phyloP scores from a whole-genome alignment of 2,113 vertebrate species.

The Acinonyx jubatus region DNA sequence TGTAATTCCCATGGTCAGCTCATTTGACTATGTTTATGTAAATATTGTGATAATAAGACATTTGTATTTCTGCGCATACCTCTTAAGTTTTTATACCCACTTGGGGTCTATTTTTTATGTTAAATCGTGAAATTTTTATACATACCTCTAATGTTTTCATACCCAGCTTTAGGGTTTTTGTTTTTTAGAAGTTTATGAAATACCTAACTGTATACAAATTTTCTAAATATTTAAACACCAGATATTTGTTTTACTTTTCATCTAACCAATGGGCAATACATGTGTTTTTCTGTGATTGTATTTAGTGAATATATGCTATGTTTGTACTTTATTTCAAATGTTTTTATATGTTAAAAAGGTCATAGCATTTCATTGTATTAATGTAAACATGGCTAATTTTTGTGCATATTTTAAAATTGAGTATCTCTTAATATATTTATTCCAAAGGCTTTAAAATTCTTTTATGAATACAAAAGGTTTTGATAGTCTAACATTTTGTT shows the following conservation, averaged over 20 bases:
- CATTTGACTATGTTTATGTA: constrained; percentile 14
- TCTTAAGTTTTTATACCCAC: constrained; percentile 12
- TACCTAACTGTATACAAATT: background rate
- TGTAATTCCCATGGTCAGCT: background rate
- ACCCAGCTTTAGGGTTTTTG: background rate
- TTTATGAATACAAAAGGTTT: constrained; percentile 47
- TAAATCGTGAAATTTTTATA: constrained; percentile 2
- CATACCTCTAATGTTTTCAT: background rate
- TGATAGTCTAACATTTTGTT: constrained; percentile 35
- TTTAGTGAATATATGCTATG: background rate
- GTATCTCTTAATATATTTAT: constrained; percentile 41
- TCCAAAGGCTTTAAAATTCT: background rate
- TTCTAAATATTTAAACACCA: constrained; percentile 44
- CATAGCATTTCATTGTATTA: constrained; percentile 35
- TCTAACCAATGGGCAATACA: background rate
- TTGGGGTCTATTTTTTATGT: constrained; percentile 33
- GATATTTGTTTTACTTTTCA: background rate
- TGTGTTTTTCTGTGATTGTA: constrained; percentile 19
- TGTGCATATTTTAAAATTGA: constrained; percentile 25
- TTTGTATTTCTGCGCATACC: constrained; percentile 13
- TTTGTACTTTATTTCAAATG: constrained; percentile 44
- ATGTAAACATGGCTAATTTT: constrained; percentile 46
- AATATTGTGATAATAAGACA: constrained; percentile 6
- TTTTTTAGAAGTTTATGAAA: constrained; percentile 37
- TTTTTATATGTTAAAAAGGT: constrained; percentile 14